Evolutionary conservation across 2,113 vertebrate genomes (phyloP).

Genomic region (Ceyx margarethae): DNA sequence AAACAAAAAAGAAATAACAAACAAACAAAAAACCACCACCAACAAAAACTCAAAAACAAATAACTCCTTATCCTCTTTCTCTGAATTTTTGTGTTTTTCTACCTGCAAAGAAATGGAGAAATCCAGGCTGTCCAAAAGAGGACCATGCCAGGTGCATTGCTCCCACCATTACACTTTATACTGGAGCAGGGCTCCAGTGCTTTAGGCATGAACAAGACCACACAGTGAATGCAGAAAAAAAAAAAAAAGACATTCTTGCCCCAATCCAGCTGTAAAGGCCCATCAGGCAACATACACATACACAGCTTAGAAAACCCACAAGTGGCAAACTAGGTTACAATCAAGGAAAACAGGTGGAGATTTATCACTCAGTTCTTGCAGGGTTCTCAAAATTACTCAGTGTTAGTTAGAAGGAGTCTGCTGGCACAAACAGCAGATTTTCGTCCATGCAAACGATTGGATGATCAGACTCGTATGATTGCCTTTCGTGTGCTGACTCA

Average conservation of each 20-base stretch:
- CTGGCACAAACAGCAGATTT: background rate
- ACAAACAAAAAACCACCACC: background rate
- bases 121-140: background rate
- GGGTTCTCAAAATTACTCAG: background rate
- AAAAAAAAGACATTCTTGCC: background rate
- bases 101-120: background rate
- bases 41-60: no score
- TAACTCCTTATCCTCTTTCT: background rate
- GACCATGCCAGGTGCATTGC: rapidly evolving
- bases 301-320: background rate
- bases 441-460: conserved; percentile 54
- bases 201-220: background rate
- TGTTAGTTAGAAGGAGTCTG: background rate
- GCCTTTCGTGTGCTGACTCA: conserved; percentile 73
- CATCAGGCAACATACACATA: background rate
- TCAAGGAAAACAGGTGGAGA: background rate
- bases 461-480: conserved; percentile 57
- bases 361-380: background rate
- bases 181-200: rapidly evolving
- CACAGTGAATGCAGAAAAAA: background rate
- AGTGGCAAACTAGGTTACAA: background rate
- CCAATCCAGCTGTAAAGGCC: background rate
- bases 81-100: background rate
- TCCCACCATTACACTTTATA: rapidly evolving
- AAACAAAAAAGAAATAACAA: background rate